Conservation (phyloP, 2,888 invertebrate species). For the Melipona bicolor region DNA sequence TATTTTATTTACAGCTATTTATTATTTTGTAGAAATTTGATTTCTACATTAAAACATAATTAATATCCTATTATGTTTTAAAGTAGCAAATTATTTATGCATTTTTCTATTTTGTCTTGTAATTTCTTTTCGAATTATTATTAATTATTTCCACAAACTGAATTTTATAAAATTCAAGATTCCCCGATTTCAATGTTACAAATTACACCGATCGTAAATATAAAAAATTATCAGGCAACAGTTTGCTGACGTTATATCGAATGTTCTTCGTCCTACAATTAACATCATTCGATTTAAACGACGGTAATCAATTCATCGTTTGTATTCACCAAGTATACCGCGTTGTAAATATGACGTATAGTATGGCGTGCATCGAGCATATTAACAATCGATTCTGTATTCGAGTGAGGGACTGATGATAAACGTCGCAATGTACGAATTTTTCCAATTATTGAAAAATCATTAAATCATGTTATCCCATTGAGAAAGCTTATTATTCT, state of each 20-base stretch:
- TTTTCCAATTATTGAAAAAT: conserved; percentile 14
- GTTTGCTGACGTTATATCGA: conserved; percentile 4
- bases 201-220: background rate
- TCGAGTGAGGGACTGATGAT: conserved; percentile 48
- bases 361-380: conserved; percentile 22
- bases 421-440: conserved; percentile 15
- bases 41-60: background rate
- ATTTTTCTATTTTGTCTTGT: background rate
- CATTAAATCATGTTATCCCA: background rate
- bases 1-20: background rate
- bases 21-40: background rate
- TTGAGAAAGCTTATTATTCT: background rate
- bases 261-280: conserved; percentile 24
- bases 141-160: background rate
- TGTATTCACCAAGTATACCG: conserved; percentile 44
- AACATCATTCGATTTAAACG: conserved; percentile 37
- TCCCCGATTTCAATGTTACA: background rate
- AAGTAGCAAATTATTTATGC: background rate
- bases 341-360: conserved; percentile 55
- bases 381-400: conserved; percentile 55
- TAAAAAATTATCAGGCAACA: background rate
- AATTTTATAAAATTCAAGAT: conserved; percentile 2
- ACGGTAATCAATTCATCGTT: conserved; percentile 47
- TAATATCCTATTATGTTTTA: background rate
- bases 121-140: background rate